phyloP scores from a whole-genome alignment of 2,888 invertebrate species.

The Plemyria rubiginata region DNA sequence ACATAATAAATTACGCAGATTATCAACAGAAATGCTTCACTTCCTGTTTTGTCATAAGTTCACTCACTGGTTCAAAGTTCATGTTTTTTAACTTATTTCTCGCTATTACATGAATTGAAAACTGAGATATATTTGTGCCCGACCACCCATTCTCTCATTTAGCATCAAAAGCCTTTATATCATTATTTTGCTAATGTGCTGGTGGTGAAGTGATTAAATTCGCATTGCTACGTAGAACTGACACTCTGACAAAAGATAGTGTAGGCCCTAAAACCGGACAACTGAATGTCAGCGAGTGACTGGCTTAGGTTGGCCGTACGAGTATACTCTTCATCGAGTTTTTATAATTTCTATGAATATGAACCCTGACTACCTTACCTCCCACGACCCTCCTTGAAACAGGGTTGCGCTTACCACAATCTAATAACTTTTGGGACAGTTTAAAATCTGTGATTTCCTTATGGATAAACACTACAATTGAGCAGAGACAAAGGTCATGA shows the following conservation, averaged over 20 bases:
- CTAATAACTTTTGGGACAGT: too few relatives aligned
- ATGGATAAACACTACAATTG: too few relatives aligned
- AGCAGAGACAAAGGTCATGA: too few relatives aligned
- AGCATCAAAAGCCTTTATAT: slow-evolving; percentile 15
- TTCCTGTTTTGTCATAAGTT: background rate
- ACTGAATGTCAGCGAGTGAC: too few relatives aligned
- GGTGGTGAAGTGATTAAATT: slow-evolving; percentile 10
- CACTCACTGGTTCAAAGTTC: slow-evolving; percentile 7
- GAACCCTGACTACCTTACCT: too few relatives aligned
- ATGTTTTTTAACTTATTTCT: background rate
- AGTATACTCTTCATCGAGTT: too few relatives aligned
- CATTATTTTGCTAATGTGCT: slow-evolving; percentile 17
- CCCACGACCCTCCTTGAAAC: too few relatives aligned
- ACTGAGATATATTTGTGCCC: background rate
- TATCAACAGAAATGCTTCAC: background rate
- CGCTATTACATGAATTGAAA: background rate
- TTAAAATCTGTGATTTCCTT: too few relatives aligned
- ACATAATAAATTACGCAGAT: background rate
- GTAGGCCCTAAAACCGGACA: background rate
- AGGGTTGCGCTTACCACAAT: too few relatives aligned
- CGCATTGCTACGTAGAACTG: slow-evolving; percentile 9
- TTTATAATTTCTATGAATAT: too few relatives aligned
- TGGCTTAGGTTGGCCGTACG: too few relatives aligned
- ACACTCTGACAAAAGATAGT: background rate
- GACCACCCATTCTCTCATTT: slow-evolving; percentile 7